Conservation (phyloP, 1,140 invertebrate genomes). For the Maniola jurtina region DNA sequence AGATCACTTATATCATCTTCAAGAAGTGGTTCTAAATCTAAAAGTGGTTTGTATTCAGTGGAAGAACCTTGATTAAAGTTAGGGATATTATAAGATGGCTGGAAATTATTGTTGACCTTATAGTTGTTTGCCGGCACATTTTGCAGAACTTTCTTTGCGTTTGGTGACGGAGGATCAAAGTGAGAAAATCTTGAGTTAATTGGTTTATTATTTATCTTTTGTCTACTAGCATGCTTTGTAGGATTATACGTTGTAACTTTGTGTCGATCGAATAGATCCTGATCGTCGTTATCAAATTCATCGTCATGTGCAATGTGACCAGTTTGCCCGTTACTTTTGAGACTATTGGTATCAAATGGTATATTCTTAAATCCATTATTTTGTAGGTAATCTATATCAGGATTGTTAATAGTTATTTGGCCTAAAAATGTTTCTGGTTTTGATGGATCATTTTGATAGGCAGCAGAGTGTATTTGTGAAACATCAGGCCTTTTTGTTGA, state of each 20-base stretch:
- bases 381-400: constrained; percentile 73
- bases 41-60: constrained; percentile 75
- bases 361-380: constrained; percentile 69
- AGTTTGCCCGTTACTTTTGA: constrained; percentile 68
- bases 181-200: constrained; percentile 54
- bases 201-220: constrained; percentile 58
- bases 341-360: constrained; percentile 69
- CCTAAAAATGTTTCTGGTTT: constrained; percentile 80
- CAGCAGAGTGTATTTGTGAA: constrained; percentile 68
- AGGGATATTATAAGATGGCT: constrained; percentile 36
- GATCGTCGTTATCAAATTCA: constrained; percentile 70
- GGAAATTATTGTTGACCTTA: constrained; percentile 39
- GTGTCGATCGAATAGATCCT: constrained; percentile 72
- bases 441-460: constrained; percentile 79
- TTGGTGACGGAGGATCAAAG: constrained; percentile 47
- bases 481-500: constrained; percentile 72
- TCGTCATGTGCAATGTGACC: constrained; percentile 66
- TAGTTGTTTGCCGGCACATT: constrained; percentile 40
- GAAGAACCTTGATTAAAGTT: constrained; percentile 56
- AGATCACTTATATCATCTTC: constrained; percentile 78
- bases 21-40: constrained; percentile 78
- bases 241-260: constrained; percentile 76
- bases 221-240: constrained; percentile 54
- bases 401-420: constrained; percentile 80
- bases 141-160: constrained; percentile 46